A percentile compares a stretch with the other conserved stretches of the same genome.
Evolutionary conservation across 2,888 invertebrate species (phyloP).

Genomic region (Lamproptera curius): DNA sequence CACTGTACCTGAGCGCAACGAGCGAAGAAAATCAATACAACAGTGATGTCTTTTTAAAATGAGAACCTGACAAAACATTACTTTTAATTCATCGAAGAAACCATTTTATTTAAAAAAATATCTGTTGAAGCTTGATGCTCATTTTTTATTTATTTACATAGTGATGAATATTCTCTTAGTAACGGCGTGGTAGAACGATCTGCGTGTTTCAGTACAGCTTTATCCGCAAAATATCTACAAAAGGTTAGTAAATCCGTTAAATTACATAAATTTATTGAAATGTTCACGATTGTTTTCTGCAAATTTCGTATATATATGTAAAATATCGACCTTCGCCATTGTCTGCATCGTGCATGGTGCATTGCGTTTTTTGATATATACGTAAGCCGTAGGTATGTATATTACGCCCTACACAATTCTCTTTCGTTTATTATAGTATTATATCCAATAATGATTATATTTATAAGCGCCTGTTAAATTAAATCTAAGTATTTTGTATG

Average conservation of each 20-base stretch:
- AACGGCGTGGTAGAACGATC: slow-evolving; percentile 76
- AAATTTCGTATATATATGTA: slow-evolving; percentile 41
- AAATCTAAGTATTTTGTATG: neutral
- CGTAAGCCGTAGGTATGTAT: slow-evolving; percentile 33
- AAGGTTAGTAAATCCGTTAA: slow-evolving; percentile 58
- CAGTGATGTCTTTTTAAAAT: slow-evolving; percentile 75
- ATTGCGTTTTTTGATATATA: slow-evolving; percentile 66
- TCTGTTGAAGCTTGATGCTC: slow-evolving; percentile 73
- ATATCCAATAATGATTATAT: neutral
- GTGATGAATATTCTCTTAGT: slow-evolving; percentile 75
- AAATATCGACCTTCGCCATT: slow-evolving; percentile 76
- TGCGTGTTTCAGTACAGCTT: slow-evolving; percentile 64
- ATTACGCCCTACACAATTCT: slow-evolving; percentile 14
- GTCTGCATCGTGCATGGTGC: slow-evolving; percentile 78
- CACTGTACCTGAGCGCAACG: slow-evolving; percentile 35
- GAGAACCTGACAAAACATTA: slow-evolving; percentile 76
- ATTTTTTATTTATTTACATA: slow-evolving; percentile 78
- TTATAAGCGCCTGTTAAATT: too few species aligned
- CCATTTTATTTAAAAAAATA: slow-evolving; percentile 69
- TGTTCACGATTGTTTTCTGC: slow-evolving; percentile 26
- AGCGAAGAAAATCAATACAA: slow-evolving; percentile 72
- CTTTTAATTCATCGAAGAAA: slow-evolving; percentile 66
- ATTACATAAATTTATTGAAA: slow-evolving; percentile 18
- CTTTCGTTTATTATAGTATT: slow-evolving; percentile 8
- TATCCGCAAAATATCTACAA: slow-evolving; percentile 66